Percentiles rank a stretch among this genome's conserved stretches.
These are phyloP conservation scores for Dryocosmus kuriphilus DNA, from an alignment of 2,888 invertebrate genomes.

Conservation along the genomic window DNA sequence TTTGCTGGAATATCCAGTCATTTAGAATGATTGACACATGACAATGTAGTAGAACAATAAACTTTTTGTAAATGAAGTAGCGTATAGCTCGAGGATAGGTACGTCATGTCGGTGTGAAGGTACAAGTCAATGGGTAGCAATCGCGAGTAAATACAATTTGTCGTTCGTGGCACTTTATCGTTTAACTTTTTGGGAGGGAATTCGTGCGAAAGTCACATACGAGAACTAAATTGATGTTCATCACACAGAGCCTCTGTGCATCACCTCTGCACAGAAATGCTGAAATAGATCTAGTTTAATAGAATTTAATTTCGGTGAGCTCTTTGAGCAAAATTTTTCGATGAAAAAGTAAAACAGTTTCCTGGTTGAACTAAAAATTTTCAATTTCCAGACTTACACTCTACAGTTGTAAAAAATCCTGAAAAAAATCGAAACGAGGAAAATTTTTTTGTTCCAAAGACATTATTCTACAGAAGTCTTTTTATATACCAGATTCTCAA, in stretches of 20 bases:
- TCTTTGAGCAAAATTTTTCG: slow-evolving; percentile 8
- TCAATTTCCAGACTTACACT: background rate
- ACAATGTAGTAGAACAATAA: background rate
- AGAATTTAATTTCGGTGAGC: slow-evolving; percentile 14
- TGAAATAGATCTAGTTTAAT: slow-evolving; percentile 34
- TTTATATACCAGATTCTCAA: too few species aligned
- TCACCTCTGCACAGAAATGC: background rate
- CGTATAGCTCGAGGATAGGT: background rate
- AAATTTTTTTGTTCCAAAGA: too few species aligned
- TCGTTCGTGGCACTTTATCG: slow-evolving; percentile 15
- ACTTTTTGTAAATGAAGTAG: slow-evolving; percentile 14
- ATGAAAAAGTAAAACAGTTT: background rate
- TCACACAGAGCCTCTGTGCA: slow-evolving; percentile 3
- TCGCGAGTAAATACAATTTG: slow-evolving; percentile 9
- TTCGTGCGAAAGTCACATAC: slow-evolving; percentile 24
- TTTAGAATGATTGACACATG: background rate
- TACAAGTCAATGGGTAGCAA: slow-evolving; percentile 18
- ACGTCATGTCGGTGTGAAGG: background rate
- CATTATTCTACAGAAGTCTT: too few species aligned
- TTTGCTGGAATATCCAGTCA: background rate
- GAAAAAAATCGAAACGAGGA: too few species aligned
- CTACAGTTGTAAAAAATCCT: background rate
- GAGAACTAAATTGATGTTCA: slow-evolving; percentile 28
- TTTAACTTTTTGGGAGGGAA: slow-evolving; percentile 19
- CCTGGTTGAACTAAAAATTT: background rate